Base-by-base conservation (phyloP, 2,888 invertebrate species). In the Metellina segmentata region DNA sequence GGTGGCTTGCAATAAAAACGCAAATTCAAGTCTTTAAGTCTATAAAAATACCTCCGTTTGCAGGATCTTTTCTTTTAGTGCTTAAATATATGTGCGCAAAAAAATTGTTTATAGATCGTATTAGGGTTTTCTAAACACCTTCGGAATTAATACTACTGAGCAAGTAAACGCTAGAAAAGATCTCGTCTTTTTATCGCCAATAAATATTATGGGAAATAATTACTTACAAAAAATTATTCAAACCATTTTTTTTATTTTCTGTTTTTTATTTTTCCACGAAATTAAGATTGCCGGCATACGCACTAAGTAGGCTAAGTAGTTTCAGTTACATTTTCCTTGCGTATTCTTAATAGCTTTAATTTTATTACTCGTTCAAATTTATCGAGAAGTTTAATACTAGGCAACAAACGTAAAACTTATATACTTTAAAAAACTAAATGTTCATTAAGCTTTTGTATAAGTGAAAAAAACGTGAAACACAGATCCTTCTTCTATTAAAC, bases 1-100 rank as follows among this genome's bases (percentile, higher is more conserved):
- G 49, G 13, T 8, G 70, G 13, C 16, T 8, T 16, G 52, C 72
- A 83, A 74, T 83, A 83, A 83, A 83, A 83, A 72, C 13, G 70
- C 7, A 19, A 48, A 71, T 82, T 81, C 61, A 48, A 52, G 52
- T 16, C 13, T 83, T 71, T 49, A 83, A 83, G 20, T 34, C 52
- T 19, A 52, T 71, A 16, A 72, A 83, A 83, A 52, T 83, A 19
- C 72, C 51, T 77, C 34, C 1, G 34, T 34, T 77, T 75, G 9
- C 20, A 75, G 20, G 13, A 75, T 48, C 20, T 13, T 75, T 77
- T 77, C 75, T 9, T 77, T 16, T 20, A 77, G 16, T 8, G 16
- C 48, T 49, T 77, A 16, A 16, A 77, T 77, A 19, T 9, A 48
- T 77, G 34, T 48, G 34, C 48, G 16, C 6, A 48, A 48, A 77